Conservation (phyloP, 2,113 vertebrate genomes). For the Tupaia chinensis region DNA sequence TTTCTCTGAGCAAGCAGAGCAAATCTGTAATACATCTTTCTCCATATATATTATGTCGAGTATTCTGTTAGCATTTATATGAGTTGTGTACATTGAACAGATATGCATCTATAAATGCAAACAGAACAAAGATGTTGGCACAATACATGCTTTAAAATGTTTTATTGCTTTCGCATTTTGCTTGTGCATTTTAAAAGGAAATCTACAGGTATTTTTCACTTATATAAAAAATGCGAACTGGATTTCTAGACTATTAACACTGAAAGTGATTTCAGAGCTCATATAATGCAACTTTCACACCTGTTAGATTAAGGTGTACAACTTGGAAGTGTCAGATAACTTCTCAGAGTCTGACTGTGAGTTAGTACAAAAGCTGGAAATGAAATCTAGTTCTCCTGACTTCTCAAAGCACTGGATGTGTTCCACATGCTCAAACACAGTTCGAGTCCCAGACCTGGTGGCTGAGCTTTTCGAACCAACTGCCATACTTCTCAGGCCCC, state of each 20-base stretch:
- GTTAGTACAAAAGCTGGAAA: not conserved
- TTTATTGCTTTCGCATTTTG: slow-evolving; percentile 16
- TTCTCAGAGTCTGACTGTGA: not conserved
- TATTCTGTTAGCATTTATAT: slow-evolving; percentile 65
- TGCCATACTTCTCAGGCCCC: not conserved
- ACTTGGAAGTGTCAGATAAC: not conserved
- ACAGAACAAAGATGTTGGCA: slow-evolving; percentile 24
- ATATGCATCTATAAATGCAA: slow-evolving; percentile 23
- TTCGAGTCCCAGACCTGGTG: too few relatives aligned
- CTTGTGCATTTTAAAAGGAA: slow-evolving; percentile 45
- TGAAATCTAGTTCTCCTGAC: slow-evolving; percentile 20
- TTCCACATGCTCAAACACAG: too few relatives aligned
- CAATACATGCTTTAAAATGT: slow-evolving; percentile 36
- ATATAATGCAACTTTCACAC: not conserved
- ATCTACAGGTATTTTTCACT: not conserved
- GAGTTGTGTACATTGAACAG: not conserved
- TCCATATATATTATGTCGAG: not conserved
- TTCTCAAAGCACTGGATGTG: not conserved
- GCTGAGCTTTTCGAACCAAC: not conserved
- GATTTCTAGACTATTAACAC: slow-evolving; percentile 25
- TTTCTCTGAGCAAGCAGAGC: slow-evolving; percentile 38
- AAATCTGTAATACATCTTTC: slow-evolving; percentile 13
- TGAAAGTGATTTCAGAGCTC: slow-evolving; percentile 28
- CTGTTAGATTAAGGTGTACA: slow-evolving; percentile 32
- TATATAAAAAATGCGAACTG: not conserved